These are phyloP conservation scores for Gulo gulo DNA, from an alignment of 2,113 vertebrate species.

Conservation along the genomic window DNA sequence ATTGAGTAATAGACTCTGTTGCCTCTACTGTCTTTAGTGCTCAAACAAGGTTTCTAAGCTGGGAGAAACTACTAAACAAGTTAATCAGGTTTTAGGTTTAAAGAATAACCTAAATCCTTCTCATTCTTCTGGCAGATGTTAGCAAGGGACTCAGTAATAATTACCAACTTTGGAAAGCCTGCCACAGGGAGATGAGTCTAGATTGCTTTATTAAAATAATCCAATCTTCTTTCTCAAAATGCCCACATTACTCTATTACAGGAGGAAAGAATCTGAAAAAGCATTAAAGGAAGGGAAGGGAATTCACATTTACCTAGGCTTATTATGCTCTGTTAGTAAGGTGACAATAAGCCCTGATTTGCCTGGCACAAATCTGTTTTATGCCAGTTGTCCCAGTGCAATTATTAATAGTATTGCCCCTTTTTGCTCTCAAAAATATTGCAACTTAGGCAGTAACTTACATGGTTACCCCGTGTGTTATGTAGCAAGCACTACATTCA, in stretches of 20 bases:
- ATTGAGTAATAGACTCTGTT: background rate
- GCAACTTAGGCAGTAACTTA: background rate
- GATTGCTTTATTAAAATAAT: slow-evolving; percentile 60
- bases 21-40: background rate
- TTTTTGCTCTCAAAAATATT: background rate
- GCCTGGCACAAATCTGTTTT: background rate
- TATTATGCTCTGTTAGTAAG: background rate
- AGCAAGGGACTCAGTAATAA: slow-evolving; percentile 48
- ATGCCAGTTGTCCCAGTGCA: background rate
- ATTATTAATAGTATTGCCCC: background rate
- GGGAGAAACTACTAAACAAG: background rate
- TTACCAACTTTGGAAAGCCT: slow-evolving; percentile 45
- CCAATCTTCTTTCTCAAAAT: slow-evolving; percentile 38
- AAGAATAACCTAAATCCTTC: slow-evolving; percentile 41
- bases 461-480: background rate
- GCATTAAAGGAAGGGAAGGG: background rate
- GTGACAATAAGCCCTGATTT: background rate
- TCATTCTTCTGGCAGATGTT: slow-evolving; percentile 25
- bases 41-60: slow-evolving; percentile 17
- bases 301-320: background rate
- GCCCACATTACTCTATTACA: background rate
- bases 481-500: background rate
- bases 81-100: slow-evolving; percentile 7
- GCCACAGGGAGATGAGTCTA: slow-evolving; percentile 25
- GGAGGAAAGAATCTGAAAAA: background rate